Evolutionary conservation across 2,113 vertebrate species (phyloP), one percentile per base, ranked within the genome.

Genomic region (Malurus cyaneus): DNA sequence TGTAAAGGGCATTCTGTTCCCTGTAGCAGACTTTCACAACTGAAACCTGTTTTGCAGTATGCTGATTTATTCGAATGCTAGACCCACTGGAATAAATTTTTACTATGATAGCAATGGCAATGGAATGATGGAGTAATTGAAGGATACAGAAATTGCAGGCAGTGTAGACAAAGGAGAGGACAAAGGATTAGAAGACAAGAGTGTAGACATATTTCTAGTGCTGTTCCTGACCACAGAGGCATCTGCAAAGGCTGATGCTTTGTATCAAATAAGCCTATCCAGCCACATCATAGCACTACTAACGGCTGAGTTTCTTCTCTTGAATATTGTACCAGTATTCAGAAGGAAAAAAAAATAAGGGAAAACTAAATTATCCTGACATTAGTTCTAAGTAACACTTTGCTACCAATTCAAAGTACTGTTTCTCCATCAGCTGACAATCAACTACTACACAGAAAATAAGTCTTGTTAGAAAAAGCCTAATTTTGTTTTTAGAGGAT

Each of bases 171-270:
- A 70, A 70, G 14, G 15, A 89, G 32, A 66, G 6, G 14, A 14
- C 9, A 47, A 86, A 80, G 20, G 24, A 77, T 64, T 5, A 49
- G 26, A 46, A 86, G 11, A 32, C 52, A 64, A 52, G 26, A 4
- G 4, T 60, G 6, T 59, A 60, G 17, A 44, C 8, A 7, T 39
- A 31, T 71, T 93, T 87, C 84, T 65, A 71, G 19, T n/a, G 69
- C 32, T 70, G 3, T 50, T 87, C 20, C 31, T 18, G 79, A n/a
- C 25, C 25, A 32, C 9, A 73, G 17, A 13, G 57, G 32, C 16
- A 59, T 8, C 18, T 79, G 18, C 5, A 12, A 34, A 47, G 14
- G 52, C 12, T 1, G 0, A 20, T 44, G 7, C 2, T 66, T 46
- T 36, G 12, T 42, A 61, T 29, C 6, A 53, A 80, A 44, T 1